Conservation (phyloP, 2,113 vertebrate genomes). For the Burhinus bistriatus region DNA sequence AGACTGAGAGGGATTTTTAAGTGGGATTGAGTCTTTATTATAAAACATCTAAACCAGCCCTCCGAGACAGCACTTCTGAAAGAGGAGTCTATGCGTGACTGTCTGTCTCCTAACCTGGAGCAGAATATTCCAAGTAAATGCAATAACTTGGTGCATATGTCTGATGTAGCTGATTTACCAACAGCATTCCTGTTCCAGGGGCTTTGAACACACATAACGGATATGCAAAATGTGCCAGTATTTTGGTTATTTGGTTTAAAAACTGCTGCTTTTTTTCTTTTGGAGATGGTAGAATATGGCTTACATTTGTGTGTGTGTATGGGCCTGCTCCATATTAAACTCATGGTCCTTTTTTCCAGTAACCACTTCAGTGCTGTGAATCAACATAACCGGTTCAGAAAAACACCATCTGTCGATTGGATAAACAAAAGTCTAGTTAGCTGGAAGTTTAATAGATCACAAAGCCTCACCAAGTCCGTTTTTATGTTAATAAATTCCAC, state of each 20-base stretch:
- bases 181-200: not conserved
- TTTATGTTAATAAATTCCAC: conserved; percentile 64
- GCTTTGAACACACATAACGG: not conserved
- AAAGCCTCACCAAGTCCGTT: conserved; percentile 47
- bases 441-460: conserved; percentile 63
- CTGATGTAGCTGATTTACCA: not conserved
- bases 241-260: conserved; percentile 24
- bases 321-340: conserved; percentile 43
- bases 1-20: not conserved
- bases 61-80: not conserved
- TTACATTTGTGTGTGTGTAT: not conserved
- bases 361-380: conserved; percentile 49
- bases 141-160: not conserved
- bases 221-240: not conserved
- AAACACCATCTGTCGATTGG: conserved; percentile 71
- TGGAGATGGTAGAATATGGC: conserved; percentile 5
- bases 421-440: conserved; percentile 68
- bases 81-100: not conserved
- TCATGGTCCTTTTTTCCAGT: not conserved
- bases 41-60: not conserved
- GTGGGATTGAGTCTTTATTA: not conserved
- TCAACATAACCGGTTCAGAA: conserved; percentile 58
- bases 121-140: not conserved
- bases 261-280: not conserved
- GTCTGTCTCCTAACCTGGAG: not conserved